Evolutionary conservation across 2,888 invertebrate genomes (phyloP), one percentile per base, ranked within the genome.

Genomic region (Brachynemurus nebulosus): DNA sequence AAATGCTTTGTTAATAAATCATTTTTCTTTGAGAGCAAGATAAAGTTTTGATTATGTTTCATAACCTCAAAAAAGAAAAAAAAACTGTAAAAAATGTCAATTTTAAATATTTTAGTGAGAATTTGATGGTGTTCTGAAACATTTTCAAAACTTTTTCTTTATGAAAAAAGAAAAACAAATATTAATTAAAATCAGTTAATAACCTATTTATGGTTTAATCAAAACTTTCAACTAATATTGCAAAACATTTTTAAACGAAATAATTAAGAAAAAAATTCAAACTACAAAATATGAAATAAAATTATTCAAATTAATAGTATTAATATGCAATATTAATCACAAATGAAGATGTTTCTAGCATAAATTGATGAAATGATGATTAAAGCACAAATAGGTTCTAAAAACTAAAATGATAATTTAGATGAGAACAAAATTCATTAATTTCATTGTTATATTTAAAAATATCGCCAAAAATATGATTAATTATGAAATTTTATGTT

Each of bases 131-230:
- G 8, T 25, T 8, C 27, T 25, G 27, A 25, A 25, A 8, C 11
- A 36, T 17, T 36, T 37, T 17, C 12, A 3, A 37, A 19, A 37
- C 11, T n/a, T 9, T 19, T 19, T 19, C 18, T 9, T 19, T n/a
- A 5, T 20, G 20, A 37, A 37, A 37, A 37, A 37, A 19, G 12
- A 19, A 37, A 14, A 37, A 8, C 9, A 19, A 19, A 19, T 37
- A 37, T 17, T 7, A 17, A 37, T 37, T 18, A 19, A 17, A 3
- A 37, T 20, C 18, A 37, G 20, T 20, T 37, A 12, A 18, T 18
- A 37, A 37, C 37, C 37, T 37, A 37, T 37, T 37, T 37, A 37
- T 37, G 37, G 37, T 37, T 37, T 37, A 37, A 37, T 30, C 30
- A 30, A n/a, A 30, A 30, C 30, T 30, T 14, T 30, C n/a, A 30